Conservation (phyloP, 2,888 invertebrate genomes). For the Drosophila vallismaia region DNA sequence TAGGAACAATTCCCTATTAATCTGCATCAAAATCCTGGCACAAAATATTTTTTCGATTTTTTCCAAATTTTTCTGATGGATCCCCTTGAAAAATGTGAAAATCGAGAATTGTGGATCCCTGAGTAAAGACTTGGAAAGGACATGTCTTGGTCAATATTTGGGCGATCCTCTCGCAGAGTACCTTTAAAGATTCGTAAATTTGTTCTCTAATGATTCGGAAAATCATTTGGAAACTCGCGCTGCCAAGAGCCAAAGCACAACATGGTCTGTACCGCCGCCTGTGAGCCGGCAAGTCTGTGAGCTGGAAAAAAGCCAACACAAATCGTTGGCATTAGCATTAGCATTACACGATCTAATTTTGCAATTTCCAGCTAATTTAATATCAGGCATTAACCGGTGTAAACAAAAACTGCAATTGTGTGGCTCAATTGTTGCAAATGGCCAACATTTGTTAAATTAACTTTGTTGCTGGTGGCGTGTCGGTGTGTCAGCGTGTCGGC, state of each 20-base stretch:
- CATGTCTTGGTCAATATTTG: background rate
- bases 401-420: conserved; percentile 31
- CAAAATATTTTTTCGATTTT: no score
- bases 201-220: background rate
- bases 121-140: background rate
- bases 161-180: background rate
- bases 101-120: no score
- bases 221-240: background rate
- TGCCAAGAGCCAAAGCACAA: background rate
- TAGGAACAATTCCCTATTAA: no score
- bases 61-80: no score
- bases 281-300: background rate
- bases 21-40: no score
- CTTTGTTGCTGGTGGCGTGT: conserved; percentile 26
- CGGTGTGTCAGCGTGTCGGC: conserved; percentile 57
- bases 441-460: conserved; percentile 30
- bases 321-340: conserved; percentile 17
- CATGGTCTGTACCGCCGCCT: background rate
- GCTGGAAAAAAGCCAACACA: background rate
- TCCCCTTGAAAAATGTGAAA: no score
- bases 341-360: conserved; percentile 21
- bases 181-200: background rate
- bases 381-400: conserved; percentile 19
- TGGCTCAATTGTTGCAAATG: conserved; percentile 26
- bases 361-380: conserved; percentile 33